These are phyloP conservation scores for Shargacucullia verbasci DNA, from an alignment of 2,888 invertebrate species.

Conservation along the genomic window DNA sequence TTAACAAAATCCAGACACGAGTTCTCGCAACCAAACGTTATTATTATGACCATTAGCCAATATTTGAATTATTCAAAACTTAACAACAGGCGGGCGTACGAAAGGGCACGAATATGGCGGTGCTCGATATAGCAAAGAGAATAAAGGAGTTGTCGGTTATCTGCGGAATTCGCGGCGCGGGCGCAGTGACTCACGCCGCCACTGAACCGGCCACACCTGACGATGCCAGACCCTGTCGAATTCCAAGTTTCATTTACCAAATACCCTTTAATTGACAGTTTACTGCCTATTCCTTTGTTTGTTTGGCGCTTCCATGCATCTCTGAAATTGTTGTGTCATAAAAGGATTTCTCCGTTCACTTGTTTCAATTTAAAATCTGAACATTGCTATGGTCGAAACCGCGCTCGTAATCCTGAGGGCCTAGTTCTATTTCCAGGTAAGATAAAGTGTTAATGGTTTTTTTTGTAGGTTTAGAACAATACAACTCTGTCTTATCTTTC, in stretches of 20 bases:
- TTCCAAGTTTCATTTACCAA: slow-evolving; percentile 70
- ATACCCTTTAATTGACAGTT: slow-evolving; percentile 69
- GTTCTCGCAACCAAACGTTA: slow-evolving; percentile 54
- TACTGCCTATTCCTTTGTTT: slow-evolving; percentile 52
- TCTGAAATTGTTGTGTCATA: slow-evolving; percentile 25
- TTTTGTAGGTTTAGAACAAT: too few relatives aligned
- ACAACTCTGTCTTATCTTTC: too few relatives aligned
- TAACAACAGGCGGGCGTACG: slow-evolving; percentile 67
- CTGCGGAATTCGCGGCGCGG: slow-evolving; percentile 82
- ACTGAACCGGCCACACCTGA: slow-evolving; percentile 82
- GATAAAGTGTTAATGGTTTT: too few relatives aligned
- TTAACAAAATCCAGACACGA: slow-evolving; percentile 44
- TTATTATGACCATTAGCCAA: slow-evolving; percentile 65
- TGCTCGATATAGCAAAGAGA: slow-evolving; percentile 75
- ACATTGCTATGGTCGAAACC: too few relatives aligned
- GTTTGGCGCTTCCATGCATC: slow-evolving; percentile 50
- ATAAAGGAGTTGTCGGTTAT: slow-evolving; percentile 84
- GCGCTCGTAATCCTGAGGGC: too few relatives aligned
- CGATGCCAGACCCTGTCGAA: slow-evolving; percentile 78
- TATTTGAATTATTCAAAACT: slow-evolving; percentile 71
- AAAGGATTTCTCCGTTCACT: slow-evolving; percentile 17
- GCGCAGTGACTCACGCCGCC: slow-evolving; percentile 78
- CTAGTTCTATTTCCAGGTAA: too few relatives aligned
- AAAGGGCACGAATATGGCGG: slow-evolving; percentile 83
- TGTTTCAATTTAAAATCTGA: slow-evolving; percentile 4